These are phyloP conservation scores for Leptodactylus fallax DNA, from an alignment of 2,797 vertebrate species.

Conservation along the genomic window DNA sequence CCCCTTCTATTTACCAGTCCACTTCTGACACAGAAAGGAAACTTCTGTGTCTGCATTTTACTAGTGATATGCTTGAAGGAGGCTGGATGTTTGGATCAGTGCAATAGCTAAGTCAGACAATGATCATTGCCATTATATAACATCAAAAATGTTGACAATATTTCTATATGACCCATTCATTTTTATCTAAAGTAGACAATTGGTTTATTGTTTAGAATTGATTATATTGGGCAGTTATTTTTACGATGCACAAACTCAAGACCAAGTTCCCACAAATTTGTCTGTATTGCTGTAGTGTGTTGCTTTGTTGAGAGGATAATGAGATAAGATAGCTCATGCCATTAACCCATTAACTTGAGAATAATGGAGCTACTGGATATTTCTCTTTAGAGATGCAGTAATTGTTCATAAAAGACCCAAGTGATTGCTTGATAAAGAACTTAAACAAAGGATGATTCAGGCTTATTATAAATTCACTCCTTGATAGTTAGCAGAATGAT, in stretches of 20 bases:
- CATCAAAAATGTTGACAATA: not conserved
- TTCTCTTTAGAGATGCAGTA: slow-evolving; percentile 7
- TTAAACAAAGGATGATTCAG: slow-evolving; percentile 27
- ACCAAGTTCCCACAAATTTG: not conserved
- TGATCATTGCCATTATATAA: not conserved
- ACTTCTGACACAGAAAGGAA: too few species aligned
- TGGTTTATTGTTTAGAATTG: not conserved
- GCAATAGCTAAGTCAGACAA: too few species aligned
- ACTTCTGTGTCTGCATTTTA: too few species aligned
- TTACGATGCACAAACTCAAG: not conserved
- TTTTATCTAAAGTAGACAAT: not conserved
- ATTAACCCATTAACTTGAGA: not conserved
- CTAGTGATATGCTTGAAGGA: too few species aligned
- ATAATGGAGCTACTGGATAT: not conserved
- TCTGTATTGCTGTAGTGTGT: not conserved
- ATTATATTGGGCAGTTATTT: not conserved
- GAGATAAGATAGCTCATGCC: not conserved
- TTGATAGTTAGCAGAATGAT: slow-evolving; percentile 31
- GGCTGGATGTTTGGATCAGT: too few species aligned
- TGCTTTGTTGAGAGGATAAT: not conserved
- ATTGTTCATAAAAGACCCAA: slow-evolving; percentile 25
- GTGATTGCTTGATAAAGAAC: slow-evolving; percentile 1
- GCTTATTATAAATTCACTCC: slow-evolving; percentile 15
- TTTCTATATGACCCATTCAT: not conserved
- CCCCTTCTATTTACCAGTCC: too few species aligned